phyloP scores from a whole-genome alignment of 2,888 invertebrate species.

The Agelastica alni region DNA sequence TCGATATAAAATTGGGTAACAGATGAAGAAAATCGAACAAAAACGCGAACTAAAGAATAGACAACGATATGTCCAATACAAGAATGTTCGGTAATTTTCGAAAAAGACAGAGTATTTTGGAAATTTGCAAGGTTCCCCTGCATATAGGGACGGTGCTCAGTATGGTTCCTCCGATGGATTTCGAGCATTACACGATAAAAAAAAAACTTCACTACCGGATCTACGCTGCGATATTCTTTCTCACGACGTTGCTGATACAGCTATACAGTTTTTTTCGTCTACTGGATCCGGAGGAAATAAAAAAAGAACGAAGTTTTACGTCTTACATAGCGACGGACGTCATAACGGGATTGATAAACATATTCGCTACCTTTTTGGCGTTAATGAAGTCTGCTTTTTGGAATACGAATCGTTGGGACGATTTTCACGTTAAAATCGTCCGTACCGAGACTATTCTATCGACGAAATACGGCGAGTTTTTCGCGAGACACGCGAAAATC shows the following conservation, averaged over 20 bases:
- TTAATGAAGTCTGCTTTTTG: neutral
- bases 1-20: no score
- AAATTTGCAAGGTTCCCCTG: no score
- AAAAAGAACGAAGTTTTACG: neutral
- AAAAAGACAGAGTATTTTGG: no score
- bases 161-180: neutral
- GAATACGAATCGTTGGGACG: neutral
- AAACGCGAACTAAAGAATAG: no score
- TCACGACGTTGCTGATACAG: neutral
- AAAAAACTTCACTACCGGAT: neutral
- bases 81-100: no score
- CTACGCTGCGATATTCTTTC: neutral
- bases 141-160: neutral
- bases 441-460: neutral
- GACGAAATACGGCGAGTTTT: neutral
- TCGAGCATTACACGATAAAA: neutral
- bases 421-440: neutral
- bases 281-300: neutral
- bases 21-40: no score
- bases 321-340: neutral
- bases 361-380: neutral
- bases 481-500: neutral
- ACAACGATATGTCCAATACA: no score
- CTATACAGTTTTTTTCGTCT: neutral
- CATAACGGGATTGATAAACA: neutral